Base-by-base conservation (phyloP, 2,888 invertebrate species). In the Copidosoma aretas region DNA sequence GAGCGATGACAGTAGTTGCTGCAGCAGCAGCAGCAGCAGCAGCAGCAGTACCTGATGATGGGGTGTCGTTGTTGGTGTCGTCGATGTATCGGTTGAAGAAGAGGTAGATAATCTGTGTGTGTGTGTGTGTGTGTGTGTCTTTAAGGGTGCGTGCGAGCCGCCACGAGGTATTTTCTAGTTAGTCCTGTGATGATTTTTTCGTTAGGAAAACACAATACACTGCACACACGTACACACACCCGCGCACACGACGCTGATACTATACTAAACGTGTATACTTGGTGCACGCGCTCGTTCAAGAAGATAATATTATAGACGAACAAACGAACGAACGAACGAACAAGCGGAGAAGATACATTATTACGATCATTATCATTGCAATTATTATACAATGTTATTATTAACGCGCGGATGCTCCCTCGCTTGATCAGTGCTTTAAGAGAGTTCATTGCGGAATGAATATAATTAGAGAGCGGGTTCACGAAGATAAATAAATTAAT, bases 401-500 rank as follows among this genome's bases (percentile, higher is more conserved):
- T 60, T 71, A 60, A 39, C 60, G 70, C 65, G 81, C 77, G 77
- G 77, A 72, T 79, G 76, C 83, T 83, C 83, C 83, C 83, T 82
- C 82, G 80, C 79, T 82, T 82, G 83, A 83, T 82, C 83, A 83
- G 83, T 83, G 83, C 83, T 83, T 83, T 83, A 83, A 82, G 81
- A 79, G 73, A 74, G n/a, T n/a, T n/a, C n/a, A n/a, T n/a, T n/a
- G n/a, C n/a, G n/a, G n/a, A 70, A 62, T 71, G 68, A 69, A 60
- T 64, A 71, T 72, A 70, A 72, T 71, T 71, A 62, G 62, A 67
- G 56, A 56, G 62, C 51, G 52, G 65, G 59, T 58, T 67, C 46
- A 53, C 41, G 57, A 67, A 46, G 61, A 41, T 22, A 51, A 39
- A 52, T 5, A 32, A 17, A 57, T 60, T 32, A 58, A 32, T 32